Evolutionary conservation across 2,888 invertebrate genomes (phyloP).

Genomic region (Falcaria lacertinaria): DNA sequence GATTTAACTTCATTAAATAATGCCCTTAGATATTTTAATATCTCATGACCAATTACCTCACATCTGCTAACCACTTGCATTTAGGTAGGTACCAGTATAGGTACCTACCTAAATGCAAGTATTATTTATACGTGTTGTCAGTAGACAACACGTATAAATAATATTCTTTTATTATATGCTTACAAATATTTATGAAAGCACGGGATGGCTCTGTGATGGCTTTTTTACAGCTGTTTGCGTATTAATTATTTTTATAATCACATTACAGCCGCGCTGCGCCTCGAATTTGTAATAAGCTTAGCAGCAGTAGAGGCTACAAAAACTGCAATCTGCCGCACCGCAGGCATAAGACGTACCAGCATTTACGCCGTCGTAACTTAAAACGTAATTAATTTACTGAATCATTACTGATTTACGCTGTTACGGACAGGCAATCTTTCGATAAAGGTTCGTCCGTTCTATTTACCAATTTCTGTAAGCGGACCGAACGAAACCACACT

Average conservation of each 20-base stretch:
- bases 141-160: neutral
- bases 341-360: neutral
- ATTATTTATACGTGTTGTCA: too few species aligned
- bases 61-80: too few species aligned
- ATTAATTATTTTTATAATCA: slow-evolving; percentile 20
- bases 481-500: neutral
- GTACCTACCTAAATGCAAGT: too few species aligned
- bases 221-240: neutral
- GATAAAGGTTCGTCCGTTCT: neutral
- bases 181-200: neutral
- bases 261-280: slow-evolving; percentile 11
- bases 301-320: slow-evolving; percentile 9
- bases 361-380: neutral
- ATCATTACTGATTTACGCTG: neutral
- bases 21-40: too few species aligned
- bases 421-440: neutral
- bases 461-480: neutral
- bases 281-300: slow-evolving; percentile 21
- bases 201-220: neutral
- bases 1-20: too few species aligned
- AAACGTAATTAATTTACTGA: neutral
- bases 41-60: too few species aligned
- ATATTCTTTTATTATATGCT: neutral
- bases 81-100: too few species aligned
- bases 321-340: slow-evolving; percentile 9